Evolutionary conservation across 2,113 vertebrate species (phyloP).

Genomic region (Cephalopterus ornatus): DNA sequence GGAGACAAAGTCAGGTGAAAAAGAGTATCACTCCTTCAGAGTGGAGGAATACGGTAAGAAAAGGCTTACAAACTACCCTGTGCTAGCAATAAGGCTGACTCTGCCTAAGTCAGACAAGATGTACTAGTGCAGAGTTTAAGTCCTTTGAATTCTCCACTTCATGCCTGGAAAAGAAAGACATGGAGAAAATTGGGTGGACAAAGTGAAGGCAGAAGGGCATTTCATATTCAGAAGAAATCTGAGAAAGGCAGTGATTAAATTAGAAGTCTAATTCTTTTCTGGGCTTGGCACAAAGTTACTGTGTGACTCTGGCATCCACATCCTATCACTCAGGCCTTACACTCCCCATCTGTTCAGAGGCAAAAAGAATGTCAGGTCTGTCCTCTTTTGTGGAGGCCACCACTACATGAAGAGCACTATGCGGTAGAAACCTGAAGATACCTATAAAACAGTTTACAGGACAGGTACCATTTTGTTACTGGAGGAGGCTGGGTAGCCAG

Average conservation of each 20-base stretch:
- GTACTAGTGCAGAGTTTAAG: background rate
- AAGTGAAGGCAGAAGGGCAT: background rate
- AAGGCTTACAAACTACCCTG: background rate
- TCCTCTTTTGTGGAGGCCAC: background rate
- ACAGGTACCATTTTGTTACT: background rate
- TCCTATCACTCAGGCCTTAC: background rate
- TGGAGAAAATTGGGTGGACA: background rate
- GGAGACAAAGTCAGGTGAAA: background rate
- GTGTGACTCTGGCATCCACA: background rate
- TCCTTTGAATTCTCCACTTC: background rate
- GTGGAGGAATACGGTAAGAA: slow-evolving; percentile 72
- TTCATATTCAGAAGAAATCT: background rate
- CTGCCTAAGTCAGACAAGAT: background rate
- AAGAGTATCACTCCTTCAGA: slow-evolving; percentile 30
- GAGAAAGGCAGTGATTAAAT: background rate
- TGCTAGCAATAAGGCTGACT: background rate
- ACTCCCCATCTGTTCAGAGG: background rate
- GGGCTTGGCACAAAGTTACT: background rate
- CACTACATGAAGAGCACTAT: background rate
- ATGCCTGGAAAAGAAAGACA: background rate
- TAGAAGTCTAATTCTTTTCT: background rate
- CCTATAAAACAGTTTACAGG: background rate
- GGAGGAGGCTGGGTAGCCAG: background rate
- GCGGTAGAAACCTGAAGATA: background rate
- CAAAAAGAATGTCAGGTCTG: background rate